Base-by-base conservation (phyloP, 2,113 vertebrate species). In the Sceloporus tristichus region DNA sequence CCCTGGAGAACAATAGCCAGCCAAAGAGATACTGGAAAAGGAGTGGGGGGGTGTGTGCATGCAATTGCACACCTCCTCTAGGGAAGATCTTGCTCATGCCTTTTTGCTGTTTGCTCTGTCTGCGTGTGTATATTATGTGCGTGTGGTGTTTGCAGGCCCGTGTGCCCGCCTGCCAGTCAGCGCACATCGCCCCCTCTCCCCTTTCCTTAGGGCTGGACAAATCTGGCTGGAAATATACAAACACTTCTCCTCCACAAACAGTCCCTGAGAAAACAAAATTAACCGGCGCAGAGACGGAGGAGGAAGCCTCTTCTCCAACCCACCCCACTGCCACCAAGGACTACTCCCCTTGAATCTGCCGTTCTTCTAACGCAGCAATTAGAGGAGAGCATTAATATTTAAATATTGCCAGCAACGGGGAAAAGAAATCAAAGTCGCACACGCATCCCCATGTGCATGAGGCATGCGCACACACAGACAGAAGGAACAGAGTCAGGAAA, bases 371-470 rank as follows among this genome's bases (percentile, higher is more conserved):
- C 90, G 68, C 88, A 86, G 90, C 91, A 91, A 90, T 93, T 91
- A 94, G 90, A 93, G 84, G 88, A 40, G 75, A 80, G 86, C 88
- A 89, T 93, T 90, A 94, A 93, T 93, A 88, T 93, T 92, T 95
- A 73, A 88, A 66, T 90, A 92, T 79, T 79, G 88, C 91, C 86
- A 56, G 92, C 91, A 85, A 79, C 14, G 29, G 88, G 94, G 91
- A 90, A 90, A 88, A 77, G 87, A 92, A 95, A 92, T 81, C 66
- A 78, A 93, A 94, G 84, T 27, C 21, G 10, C 7, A 48, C 21
- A 77, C 21, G 9, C 8, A 66, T 7, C 7, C 48, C 48, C 48
- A 48, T 48, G 48, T 48, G 48, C 48, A 7, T 48, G 48, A 48
- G 5, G 48, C 48, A 5, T 48, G 48, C 48, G 4, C 48, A 48